phyloP scores from a whole-genome alignment of 2,113 vertebrate genomes.

The Sus scrofa region DNA sequence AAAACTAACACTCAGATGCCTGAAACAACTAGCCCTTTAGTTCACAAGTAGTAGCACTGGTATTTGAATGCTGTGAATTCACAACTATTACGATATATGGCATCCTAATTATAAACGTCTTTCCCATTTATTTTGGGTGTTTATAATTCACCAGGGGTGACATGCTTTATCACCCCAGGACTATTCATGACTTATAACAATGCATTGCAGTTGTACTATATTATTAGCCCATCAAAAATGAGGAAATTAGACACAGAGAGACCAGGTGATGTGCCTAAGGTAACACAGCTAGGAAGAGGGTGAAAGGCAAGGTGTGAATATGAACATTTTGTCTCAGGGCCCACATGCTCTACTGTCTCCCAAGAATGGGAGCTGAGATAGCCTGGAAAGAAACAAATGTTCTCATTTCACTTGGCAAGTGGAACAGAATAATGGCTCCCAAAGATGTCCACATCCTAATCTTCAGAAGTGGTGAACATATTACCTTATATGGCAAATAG shows the following conservation, averaged over 20 bases:
- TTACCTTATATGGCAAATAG: not conserved
- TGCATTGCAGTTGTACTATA: not conserved
- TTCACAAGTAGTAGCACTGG: not conserved
- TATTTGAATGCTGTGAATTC: not conserved
- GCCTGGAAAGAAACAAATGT: not conserved
- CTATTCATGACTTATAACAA: not conserved
- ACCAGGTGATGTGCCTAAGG: not conserved
- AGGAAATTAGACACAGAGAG: not conserved
- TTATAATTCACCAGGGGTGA: not conserved
- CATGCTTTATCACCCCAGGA: not conserved
- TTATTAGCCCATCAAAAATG: not conserved
- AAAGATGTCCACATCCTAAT: not conserved
- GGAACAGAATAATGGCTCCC: not conserved
- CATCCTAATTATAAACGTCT: not conserved
- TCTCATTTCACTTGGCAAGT: not conserved
- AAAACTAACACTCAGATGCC: not conserved
- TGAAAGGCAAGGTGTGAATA: not conserved
- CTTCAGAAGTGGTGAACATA: not conserved
- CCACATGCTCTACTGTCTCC: not conserved
- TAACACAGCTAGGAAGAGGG: not conserved
- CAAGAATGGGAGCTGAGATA: not conserved
- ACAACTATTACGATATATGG: not conserved
- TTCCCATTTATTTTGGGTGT: not conserved
- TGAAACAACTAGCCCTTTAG: not conserved
- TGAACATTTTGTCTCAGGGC: not conserved